phyloP scores from a whole-genome alignment of 1,140 invertebrate species.

The Aradophagus sp. region DNA sequence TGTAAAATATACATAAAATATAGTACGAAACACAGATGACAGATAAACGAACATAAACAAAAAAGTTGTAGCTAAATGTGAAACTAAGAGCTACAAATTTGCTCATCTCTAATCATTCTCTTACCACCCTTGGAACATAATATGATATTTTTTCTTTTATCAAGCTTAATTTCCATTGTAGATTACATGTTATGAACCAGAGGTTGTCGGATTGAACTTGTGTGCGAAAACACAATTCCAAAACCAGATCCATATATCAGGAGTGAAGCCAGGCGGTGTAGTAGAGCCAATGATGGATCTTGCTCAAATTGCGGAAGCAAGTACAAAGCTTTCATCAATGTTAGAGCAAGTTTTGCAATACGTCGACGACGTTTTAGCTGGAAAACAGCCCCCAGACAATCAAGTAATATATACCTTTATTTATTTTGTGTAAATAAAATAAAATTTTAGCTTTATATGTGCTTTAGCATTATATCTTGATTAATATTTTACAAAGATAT shows the following conservation, averaged over 20 bases:
- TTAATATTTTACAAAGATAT: no score
- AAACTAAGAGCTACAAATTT: no score
- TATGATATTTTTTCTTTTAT: no score
- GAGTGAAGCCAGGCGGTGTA: slow-evolving; percentile 71
- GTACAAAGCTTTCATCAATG: slow-evolving; percentile 82
- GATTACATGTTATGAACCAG: slow-evolving; percentile 79
- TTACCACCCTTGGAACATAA: no score
- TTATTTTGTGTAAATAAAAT: no score
- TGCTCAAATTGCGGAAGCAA: slow-evolving; percentile 88
- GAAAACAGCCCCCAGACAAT: slow-evolving; percentile 83
- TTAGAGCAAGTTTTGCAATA: slow-evolving; percentile 89
- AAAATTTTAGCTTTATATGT: no score
- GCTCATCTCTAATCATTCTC: no score
- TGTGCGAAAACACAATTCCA: slow-evolving; percentile 82
- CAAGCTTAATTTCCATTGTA: slow-evolving; percentile 5
- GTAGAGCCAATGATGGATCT: slow-evolving; percentile 90
- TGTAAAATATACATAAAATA: no score
- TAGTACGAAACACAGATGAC: no score
- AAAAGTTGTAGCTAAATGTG: no score
- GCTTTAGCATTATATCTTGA: no score
- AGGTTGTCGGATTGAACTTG: slow-evolving; percentile 86
- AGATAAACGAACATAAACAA: no score
- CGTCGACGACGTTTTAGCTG: slow-evolving; percentile 90
- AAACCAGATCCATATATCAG: slow-evolving; percentile 55
- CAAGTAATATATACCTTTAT: slow-evolving; percentile 75